Evolutionary conservation across 2,888 invertebrate genomes (phyloP).

Genomic region (Dendrolimus pini): DNA sequence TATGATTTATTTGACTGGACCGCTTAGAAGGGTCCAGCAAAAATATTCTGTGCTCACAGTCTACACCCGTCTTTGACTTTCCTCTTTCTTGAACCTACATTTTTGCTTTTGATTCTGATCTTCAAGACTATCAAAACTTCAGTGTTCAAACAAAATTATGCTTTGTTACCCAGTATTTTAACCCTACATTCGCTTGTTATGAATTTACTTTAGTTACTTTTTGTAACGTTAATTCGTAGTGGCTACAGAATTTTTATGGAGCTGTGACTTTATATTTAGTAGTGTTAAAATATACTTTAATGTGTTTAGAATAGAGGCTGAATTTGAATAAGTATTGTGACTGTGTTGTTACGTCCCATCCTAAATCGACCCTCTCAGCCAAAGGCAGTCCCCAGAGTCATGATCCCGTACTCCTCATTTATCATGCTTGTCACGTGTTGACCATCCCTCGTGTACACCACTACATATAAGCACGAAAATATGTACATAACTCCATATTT

Average conservation of each 20-base stretch:
- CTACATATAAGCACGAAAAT: slow-evolving; percentile 44
- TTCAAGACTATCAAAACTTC: slow-evolving; percentile 19
- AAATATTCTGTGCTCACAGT: slow-evolving; percentile 56
- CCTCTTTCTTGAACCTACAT: slow-evolving; percentile 56
- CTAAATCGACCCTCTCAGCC: slow-evolving; percentile 40
- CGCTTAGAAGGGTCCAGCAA: slow-evolving; percentile 34
- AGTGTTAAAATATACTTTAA: slow-evolving; percentile 25
- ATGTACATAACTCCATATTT: slow-evolving; percentile 32
- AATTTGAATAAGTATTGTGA: slow-evolving; percentile 22
- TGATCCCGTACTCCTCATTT: slow-evolving; percentile 71
- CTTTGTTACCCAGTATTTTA: slow-evolving; percentile 25
- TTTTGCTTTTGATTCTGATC: slow-evolving; percentile 38
- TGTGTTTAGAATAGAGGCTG: slow-evolving; percentile 20
- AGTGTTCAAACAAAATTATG: slow-evolving; percentile 15
- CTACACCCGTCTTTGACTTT: slow-evolving; percentile 46
- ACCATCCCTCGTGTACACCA: slow-evolving; percentile 69
- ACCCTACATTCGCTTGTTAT: slow-evolving; percentile 26
- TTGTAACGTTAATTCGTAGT: slow-evolving; percentile 61
- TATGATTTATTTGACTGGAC: slow-evolving; percentile 36
- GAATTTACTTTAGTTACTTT: slow-evolving; percentile 45
- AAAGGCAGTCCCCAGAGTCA: slow-evolving; percentile 65
- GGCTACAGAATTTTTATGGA: slow-evolving; percentile 52
- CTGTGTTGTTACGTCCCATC: slow-evolving; percentile 45
- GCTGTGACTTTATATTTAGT: slow-evolving; percentile 25
- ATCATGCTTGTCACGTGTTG: slow-evolving; percentile 74